Percentiles rank a stretch among this genome's conserved stretches.
Conservation (phyloP, 2,113 vertebrate species). For the Entelurus aequoreus region DNA sequence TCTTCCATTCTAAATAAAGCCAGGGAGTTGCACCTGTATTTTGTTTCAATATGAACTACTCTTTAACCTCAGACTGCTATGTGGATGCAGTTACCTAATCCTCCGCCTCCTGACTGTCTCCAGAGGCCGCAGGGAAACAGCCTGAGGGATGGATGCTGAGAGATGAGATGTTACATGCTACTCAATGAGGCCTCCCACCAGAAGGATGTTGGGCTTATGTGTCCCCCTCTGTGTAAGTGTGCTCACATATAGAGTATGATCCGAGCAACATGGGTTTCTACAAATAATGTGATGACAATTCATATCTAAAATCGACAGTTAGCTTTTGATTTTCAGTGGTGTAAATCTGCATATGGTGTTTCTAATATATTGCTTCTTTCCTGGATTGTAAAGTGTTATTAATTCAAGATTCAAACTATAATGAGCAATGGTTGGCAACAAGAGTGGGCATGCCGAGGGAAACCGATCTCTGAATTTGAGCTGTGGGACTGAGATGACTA, state of each 20-base stretch:
- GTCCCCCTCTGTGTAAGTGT: constrained; percentile 8
- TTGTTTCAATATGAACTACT: neutral
- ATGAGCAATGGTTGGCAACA: neutral
- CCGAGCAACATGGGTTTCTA: neutral
- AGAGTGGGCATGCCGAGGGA: neutral
- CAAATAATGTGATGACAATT: neutral
- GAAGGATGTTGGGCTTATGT: constrained; percentile 24
- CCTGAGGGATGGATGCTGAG: constrained; percentile 38
- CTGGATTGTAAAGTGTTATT: neutral
- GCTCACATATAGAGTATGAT: constrained; percentile 20
- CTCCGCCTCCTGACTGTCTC: constrained; percentile 32
- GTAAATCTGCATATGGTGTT: too few species aligned
- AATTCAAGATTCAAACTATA: neutral
- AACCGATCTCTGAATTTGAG: neutral
- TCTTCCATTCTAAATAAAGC: too few species aligned
- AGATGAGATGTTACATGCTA: constrained; percentile 31
- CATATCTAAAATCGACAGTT: neutral
- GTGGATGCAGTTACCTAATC: constrained; percentile 1
- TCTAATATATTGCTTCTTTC: too few species aligned
- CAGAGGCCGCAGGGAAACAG: constrained; percentile 18
- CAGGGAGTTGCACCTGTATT: too few species aligned
- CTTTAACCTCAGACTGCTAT: neutral
- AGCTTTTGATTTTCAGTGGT: neutral
- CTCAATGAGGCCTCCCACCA: constrained; percentile 15
- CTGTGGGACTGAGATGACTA: neutral